Evolutionary conservation across 2,113 vertebrate species (phyloP).

Genomic region (Lates calcarifer): DNA sequence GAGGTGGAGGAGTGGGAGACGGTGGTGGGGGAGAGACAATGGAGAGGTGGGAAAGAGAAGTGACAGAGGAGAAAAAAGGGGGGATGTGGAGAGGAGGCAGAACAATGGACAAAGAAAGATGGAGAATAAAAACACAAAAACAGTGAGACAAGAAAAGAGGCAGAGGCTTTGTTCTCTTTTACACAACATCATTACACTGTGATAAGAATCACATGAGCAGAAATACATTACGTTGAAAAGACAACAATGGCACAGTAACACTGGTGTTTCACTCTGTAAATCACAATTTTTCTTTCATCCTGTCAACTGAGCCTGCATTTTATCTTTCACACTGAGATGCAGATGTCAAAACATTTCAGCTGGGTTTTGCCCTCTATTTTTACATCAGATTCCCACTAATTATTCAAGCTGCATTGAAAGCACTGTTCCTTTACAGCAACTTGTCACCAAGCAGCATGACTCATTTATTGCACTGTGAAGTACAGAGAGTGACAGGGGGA

Average conservation of each 20-base stretch:
- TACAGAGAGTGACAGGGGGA: too few species aligned
- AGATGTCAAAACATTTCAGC: constrained; percentile 15
- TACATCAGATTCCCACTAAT: not conserved
- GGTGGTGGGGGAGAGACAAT: not conserved
- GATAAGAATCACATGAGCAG: not conserved
- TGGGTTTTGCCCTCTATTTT: not conserved
- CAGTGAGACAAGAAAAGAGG: not conserved
- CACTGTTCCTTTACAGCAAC: not conserved
- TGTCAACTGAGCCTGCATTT: not conserved
- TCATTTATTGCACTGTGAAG: too few species aligned
- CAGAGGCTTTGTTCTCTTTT: constrained; percentile 10
- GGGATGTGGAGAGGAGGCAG: not conserved
- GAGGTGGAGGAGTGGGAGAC: not conserved
- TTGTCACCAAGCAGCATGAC: too few species aligned
- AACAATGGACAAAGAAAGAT: not conserved
- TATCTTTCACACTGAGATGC: not conserved
- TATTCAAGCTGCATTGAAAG: too few species aligned
- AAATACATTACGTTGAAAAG: constrained; percentile 6
- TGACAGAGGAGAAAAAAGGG: too few species aligned
- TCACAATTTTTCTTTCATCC: not conserved
- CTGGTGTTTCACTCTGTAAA: not conserved
- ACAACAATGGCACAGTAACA: not conserved
- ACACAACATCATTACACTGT: not conserved
- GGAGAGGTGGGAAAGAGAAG: not conserved
- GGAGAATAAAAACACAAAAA: not conserved